A percentile compares a stretch with the other conserved stretches of the same genome.
phyloP scores from a whole-genome alignment of 2,888 invertebrate genomes.

The Acheta domesticus region DNA sequence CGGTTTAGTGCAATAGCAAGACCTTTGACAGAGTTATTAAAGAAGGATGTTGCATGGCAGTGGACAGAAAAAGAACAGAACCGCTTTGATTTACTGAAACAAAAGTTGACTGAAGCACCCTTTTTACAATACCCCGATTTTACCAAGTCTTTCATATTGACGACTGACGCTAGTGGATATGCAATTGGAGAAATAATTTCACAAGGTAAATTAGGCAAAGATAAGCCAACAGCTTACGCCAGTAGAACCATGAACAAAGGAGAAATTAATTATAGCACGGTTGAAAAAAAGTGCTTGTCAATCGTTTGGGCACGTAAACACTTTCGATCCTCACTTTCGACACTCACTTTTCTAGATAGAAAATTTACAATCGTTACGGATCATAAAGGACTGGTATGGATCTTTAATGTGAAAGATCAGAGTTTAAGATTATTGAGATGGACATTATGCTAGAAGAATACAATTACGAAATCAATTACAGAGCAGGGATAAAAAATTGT shows the following conservation, averaged over 20 bases:
- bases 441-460: not conserved
- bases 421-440: not conserved
- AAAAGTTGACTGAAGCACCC: not conserved
- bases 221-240: not conserved
- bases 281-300: not conserved
- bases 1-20: not conserved
- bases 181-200: not conserved
- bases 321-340: not conserved
- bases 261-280: not conserved
- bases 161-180: not conserved
- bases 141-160: not conserved
- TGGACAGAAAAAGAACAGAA: not conserved
- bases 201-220: too few relatives aligned
- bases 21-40: not conserved
- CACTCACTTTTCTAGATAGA: not conserved
- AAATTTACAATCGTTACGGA: not conserved
- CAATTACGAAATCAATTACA: not conserved
- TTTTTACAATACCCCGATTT: not conserved
- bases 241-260: not conserved
- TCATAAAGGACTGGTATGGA: not conserved
- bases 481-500: not conserved
- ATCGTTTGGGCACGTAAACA: too few relatives aligned
- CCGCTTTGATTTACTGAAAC: not conserved
- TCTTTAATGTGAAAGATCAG: not conserved
- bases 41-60: not conserved